A percentile compares a stretch with the other conserved stretches of the same genome.
Evolutionary conservation across 2,113 vertebrate genomes (phyloP).

Genomic region (Neoarius graeffei): DNA sequence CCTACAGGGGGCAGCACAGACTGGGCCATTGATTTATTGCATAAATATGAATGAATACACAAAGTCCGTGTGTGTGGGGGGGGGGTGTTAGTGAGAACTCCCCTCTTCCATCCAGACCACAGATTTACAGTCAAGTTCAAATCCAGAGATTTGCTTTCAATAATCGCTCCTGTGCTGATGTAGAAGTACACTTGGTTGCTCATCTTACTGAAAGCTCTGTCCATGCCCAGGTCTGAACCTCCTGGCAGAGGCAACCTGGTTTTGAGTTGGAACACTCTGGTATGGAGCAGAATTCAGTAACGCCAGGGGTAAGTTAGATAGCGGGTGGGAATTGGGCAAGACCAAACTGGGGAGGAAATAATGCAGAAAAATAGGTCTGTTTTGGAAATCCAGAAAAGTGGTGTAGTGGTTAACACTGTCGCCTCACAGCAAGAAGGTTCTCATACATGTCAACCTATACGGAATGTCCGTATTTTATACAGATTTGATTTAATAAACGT

Average conservation of each 20-base stretch:
- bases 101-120: too few species aligned
- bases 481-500: too few species aligned
- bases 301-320: neutral
- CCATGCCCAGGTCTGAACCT: neutral
- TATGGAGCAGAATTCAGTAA: neutral
- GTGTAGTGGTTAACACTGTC: neutral
- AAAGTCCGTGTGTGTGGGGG: too few species aligned
- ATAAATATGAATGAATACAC: neutral
- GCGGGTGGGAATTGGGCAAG: neutral
- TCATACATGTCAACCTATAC: too few species aligned
- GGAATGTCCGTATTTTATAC: too few species aligned
- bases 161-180: too few species aligned
- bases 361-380: neutral
- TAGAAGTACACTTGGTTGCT: neutral
- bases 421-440: too few species aligned
- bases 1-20: slow-evolving; percentile 8
- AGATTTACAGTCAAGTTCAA: too few species aligned
- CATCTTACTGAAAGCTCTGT: neutral
- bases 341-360: neutral
- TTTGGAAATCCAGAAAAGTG: neutral
- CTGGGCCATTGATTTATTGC: neutral
- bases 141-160: too few species aligned
- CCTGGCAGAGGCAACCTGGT: neutral
- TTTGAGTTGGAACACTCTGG: neutral
- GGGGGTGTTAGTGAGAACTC: too few species aligned